These are phyloP conservation scores for Orycteropus afer DNA, from an alignment of 2,113 vertebrate species.

Conservation along the genomic window DNA sequence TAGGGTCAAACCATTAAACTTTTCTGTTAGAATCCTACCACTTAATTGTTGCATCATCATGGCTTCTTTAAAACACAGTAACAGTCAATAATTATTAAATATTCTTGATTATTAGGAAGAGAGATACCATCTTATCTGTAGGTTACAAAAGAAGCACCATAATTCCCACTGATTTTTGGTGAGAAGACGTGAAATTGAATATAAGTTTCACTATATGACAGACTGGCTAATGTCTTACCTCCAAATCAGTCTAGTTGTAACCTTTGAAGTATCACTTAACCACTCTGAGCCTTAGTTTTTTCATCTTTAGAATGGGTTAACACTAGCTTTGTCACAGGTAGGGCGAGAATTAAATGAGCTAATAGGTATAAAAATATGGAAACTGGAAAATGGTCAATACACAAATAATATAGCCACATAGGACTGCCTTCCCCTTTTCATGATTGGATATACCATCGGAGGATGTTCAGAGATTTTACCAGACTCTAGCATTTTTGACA, in stretches of 20 bases:
- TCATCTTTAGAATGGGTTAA: neutral
- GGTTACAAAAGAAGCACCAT: neutral
- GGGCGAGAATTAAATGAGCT: conserved; percentile 3
- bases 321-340: neutral
- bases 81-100: neutral
- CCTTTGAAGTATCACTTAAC: neutral
- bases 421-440: neutral
- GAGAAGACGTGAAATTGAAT: neutral
- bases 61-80: neutral
- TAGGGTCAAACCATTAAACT: neutral
- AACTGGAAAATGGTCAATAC: neutral
- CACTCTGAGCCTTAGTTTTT: neutral
- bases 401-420: neutral
- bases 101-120: neutral
- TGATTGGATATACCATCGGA: neutral
- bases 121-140: neutral
- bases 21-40: neutral
- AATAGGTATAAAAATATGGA: neutral
- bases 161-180: neutral
- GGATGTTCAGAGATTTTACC: neutral
- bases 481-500: neutral
- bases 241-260: neutral
- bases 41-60: neutral
- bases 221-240: neutral
- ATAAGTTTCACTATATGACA: neutral